Base-by-base conservation (phyloP, 2,797 vertebrate species). In the Falco peregrinus region DNA sequence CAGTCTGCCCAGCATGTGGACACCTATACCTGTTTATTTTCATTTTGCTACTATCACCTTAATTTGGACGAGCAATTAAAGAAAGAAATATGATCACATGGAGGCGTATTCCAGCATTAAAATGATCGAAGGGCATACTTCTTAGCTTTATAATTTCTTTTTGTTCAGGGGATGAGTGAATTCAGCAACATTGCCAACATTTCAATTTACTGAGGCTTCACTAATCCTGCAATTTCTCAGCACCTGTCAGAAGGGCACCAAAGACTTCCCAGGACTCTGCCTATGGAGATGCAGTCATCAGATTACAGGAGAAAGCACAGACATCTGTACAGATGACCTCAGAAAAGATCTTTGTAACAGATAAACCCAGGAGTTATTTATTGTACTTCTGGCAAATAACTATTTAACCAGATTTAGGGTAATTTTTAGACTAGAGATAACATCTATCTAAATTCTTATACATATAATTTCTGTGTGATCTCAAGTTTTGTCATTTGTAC, bases 311-410 rank as follows among this genome's bases (percentile, higher is more conserved):
- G 87, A 96, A 96, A 95, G 56, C 56, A 37, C 83, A 89, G 93
- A 89, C 86, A 91, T 93, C 85, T 93, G 91, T 37, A 74, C 93
- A 84, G 97, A 84, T 89, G 89, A 96, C 90, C 90, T 95, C 93
- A 77, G 74, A 94, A 80, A 39, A 96, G 93, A 96, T 96, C 91
- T 60, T 10, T 87, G 43, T 24, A 92, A 84, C 60, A 91, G 94
- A 96, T 96, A 97, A 93, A 86, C 76, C 83, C 69, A 18, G 60
- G 56, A 81, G 79, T 95, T 97, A 97, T 94, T 95, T 97, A 96
- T 95, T 89, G 87, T 79, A 84, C 89, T 91, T 93, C 89, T 93
- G 67, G 39, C 2, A 11, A 95, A 70, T 86, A 96, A 92, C 54
- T 73, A n/a, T 91, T 95, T 95, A 82, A 95, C 67, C 83, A 90